These are phyloP conservation scores for Nysson spinosus DNA, from an alignment of 2,888 invertebrate genomes.

Conservation along the genomic window DNA sequence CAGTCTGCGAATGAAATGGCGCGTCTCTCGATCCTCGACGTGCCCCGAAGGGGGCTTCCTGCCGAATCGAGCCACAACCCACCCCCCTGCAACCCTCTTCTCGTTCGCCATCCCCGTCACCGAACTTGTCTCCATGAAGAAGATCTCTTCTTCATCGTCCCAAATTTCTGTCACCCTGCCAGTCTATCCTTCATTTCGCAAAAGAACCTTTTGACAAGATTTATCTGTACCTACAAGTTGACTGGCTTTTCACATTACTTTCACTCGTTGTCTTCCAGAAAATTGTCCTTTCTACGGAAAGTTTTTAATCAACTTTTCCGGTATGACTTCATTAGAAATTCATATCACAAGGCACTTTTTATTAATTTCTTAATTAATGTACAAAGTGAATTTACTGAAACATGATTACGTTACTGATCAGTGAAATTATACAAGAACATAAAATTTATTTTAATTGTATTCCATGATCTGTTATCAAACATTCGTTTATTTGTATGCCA, in stretches of 20 bases:
- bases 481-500: no score
- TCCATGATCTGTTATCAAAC: no score
- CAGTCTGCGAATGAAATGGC: constrained; percentile 77
- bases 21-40: constrained; percentile 73
- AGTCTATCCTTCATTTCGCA: constrained; percentile 11
- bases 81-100: constrained; percentile 31
- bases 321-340: no score
- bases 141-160: constrained; percentile 52
- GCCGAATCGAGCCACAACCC: constrained; percentile 73
- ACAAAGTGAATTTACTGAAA: no score
- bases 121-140: constrained; percentile 62
- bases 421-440: no score
- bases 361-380: no score
- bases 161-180: constrained; percentile 36
- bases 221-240: background rate
- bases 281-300: no score
- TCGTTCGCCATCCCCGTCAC: constrained; percentile 29
- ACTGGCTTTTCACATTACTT: background rate
- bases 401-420: no score
- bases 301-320: no score
- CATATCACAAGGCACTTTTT: no score
- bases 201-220: constrained; percentile 10
- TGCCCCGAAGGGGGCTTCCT: constrained; percentile 71
- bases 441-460: no score
- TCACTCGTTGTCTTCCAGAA: background rate